Percentiles rank a stretch among this genome's conserved stretches.
Evolutionary conservation across 1,140 invertebrate species (phyloP).

Genomic region (Apis cerana): DNA sequence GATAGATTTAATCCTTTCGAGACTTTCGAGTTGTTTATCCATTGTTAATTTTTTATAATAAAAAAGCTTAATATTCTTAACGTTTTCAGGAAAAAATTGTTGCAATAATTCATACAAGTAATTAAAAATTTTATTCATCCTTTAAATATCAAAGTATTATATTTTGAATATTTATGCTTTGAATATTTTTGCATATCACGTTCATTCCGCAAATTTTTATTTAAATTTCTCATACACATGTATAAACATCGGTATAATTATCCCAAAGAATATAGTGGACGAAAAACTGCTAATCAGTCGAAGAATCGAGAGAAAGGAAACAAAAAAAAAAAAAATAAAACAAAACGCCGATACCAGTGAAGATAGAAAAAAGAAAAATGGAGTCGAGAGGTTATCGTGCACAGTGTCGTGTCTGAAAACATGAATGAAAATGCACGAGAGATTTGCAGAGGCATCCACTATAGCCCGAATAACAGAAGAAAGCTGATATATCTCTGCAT

Average conservation of each 20-base stretch:
- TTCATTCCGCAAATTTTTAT: neutral
- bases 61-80: no score
- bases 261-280: no score
- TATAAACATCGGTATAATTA: neutral
- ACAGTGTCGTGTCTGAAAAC: conserved; percentile 26
- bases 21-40: neutral
- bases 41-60: no score
- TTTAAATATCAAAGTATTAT: no score
- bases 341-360: neutral
- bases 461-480: conserved; percentile 24
- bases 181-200: no score
- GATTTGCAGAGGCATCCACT: neutral
- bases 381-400: conserved; percentile 39
- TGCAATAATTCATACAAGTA: no score
- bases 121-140: no score
- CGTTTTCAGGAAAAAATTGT: no score
- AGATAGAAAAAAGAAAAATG: conserved; percentile 15
- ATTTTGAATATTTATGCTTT: no score
- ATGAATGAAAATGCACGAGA: conserved; percentile 41
- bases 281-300: conserved; percentile 19
- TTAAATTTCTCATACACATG: neutral
- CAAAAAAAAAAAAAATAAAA: neutral
- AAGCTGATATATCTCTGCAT: conserved; percentile 18
- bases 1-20: conserved; percentile 3
- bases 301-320: neutral